A percentile compares a stretch with the other conserved stretches of the same genome.
phyloP scores from a whole-genome alignment of 2,888 invertebrate species.

The Zaprionus bogoriensis region DNA sequence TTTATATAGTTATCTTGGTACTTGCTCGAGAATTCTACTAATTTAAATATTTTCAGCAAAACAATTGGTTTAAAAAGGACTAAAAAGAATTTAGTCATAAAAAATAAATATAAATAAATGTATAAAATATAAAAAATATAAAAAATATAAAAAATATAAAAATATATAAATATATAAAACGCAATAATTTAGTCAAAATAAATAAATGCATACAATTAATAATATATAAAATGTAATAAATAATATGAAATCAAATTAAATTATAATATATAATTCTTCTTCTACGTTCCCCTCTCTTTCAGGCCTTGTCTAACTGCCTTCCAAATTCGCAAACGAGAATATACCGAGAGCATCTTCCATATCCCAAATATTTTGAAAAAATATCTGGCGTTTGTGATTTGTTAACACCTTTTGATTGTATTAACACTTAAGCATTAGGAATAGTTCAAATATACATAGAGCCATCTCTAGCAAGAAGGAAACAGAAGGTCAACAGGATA shows the following conservation, averaged over 20 bases:
- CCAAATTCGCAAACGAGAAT: slow-evolving; percentile 76
- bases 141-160: no score
- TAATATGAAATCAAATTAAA: not conserved
- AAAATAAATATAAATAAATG: no score
- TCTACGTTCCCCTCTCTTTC: slow-evolving; percentile 41
- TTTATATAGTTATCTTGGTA: no score
- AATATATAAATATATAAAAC: no score
- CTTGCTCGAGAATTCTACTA: no score
- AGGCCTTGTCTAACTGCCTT: slow-evolving; percentile 84
- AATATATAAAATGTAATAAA: not conserved
- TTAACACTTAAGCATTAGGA: slow-evolving; percentile 43
- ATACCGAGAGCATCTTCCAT: slow-evolving; percentile 80
- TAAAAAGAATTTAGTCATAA: no score
- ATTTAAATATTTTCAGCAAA: no score
- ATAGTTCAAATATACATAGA: slow-evolving; percentile 43
- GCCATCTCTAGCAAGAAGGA: not conserved
- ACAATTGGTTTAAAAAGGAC: no score
- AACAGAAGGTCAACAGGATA: slow-evolving; percentile 1
- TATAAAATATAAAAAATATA: no score
- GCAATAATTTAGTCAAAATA: not conserved
- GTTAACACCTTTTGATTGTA: slow-evolving; percentile 61
- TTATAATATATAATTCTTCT: not conserved
- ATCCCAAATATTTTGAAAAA: slow-evolving; percentile 80
- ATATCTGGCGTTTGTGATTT: slow-evolving; percentile 81
- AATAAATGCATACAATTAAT: not conserved